Evolutionary conservation across 1,140 invertebrate genomes (phyloP), one percentile per base, ranked within the genome.

Genomic region (Cylas formicarius): DNA sequence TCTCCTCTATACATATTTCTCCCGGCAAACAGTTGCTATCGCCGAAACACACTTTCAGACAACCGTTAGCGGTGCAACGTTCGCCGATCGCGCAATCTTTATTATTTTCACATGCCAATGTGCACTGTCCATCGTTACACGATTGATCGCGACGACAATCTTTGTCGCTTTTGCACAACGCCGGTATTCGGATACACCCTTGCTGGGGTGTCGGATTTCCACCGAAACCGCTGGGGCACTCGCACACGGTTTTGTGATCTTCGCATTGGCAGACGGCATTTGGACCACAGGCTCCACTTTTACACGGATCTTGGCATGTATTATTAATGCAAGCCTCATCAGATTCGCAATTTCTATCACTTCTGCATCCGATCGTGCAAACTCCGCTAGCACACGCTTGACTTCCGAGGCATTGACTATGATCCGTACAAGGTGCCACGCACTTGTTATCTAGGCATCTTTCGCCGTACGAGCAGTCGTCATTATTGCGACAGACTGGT

Each of bases 1-100:
- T 73, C 23, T 88, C 86, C 51, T 68, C 60, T n/a, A 79, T 76
- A 55, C 90, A 93, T 27, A 92, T 77, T 72, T 93, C 89, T 37
- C 90, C 89, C 5, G 82, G 80, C 43, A 90, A 69, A 52, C 90
- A 94, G 57, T 92, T 93, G 54, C 82, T 84, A 58, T 90, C 89
- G 3, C 82, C 78, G 57, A 89, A 89, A 61, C 90, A 94, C 20
- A 91, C 74, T 70, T 89, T 90, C 10, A 81, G 71, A 52, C 88
- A 93, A 19, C 82, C 74, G 47, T 78, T 82, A 41, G 83, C 78
- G 35, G 75, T 74, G 55, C 89, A 93, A 32, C 82, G 76, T 68
- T 93, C 89, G 9, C 89, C 89, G 13, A 82, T 72, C 1, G 86
- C 88, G 62, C 88, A 91, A 29, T 77, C 69, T 3, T 65, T 69